Conservation (phyloP, 2,797 vertebrate genomes). For the Cuculus canorus region DNA sequence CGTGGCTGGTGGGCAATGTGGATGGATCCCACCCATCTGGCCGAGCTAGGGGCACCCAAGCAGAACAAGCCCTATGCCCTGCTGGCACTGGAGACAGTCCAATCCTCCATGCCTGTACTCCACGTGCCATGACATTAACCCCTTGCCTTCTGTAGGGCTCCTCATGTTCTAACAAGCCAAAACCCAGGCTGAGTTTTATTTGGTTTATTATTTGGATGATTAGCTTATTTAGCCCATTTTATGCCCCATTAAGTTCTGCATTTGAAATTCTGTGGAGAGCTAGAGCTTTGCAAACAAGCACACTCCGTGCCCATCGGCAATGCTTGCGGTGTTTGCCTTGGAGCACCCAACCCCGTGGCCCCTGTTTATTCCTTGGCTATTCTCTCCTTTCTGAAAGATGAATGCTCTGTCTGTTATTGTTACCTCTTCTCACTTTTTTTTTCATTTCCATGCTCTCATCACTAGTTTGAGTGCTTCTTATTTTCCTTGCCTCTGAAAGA, state of each 20-base stretch:
- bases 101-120: accelerated
- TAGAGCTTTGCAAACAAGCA: not conserved
- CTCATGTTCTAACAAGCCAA: not conserved
- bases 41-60: not conserved
- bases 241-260: constrained; percentile 40
- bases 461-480: constrained; percentile 44
- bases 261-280: not conserved
- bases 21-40: not conserved
- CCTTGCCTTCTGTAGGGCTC: not conserved
- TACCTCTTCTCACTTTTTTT: constrained; percentile 33
- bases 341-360: not conserved
- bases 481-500: constrained; percentile 62
- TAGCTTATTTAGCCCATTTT: constrained; percentile 54
- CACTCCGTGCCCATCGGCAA: not conserved
- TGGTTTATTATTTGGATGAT: constrained; percentile 48
- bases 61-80: not conserved
- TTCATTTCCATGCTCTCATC: constrained; percentile 32
- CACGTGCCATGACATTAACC: accelerated
- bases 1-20: accelerated
- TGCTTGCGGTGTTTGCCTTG: not conserved
- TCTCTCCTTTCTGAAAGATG: not conserved
- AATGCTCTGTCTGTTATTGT: constrained; percentile 51
- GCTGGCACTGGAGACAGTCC: accelerated
- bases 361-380: not conserved
- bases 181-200: not conserved